Percentiles rank a stretch among this genome's conserved stretches.
Evolutionary conservation across 2,888 invertebrate genomes (phyloP).

Genomic region (Isotomurus palustris): DNA sequence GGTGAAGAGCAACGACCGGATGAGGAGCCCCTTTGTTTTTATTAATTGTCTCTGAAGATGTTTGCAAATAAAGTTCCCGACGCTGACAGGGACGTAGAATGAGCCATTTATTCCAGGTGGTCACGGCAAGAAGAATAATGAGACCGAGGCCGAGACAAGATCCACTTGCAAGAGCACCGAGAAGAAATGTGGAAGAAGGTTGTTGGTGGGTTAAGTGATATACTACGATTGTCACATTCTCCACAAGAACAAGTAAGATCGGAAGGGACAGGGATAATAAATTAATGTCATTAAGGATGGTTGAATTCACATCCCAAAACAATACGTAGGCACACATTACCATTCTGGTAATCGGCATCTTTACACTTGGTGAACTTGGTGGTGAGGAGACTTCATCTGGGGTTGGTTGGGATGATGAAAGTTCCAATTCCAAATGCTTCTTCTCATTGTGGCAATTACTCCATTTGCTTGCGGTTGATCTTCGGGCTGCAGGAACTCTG

Average conservation of each 20-base stretch:
- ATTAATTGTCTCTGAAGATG: no score
- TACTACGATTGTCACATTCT: conserved; percentile 37
- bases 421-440: neutral
- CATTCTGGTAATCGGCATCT: no score
- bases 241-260: conserved; percentile 32
- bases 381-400: no score
- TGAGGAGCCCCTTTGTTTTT: no score
- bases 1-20: no score
- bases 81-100: no score
- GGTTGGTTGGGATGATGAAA: no score
- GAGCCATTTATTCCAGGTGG: conserved; percentile 3
- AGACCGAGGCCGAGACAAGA: conserved; percentile 37
- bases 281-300: conserved; percentile 15
- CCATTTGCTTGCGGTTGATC: neutral
- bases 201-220: conserved; percentile 32
- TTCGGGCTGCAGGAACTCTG: neutral
- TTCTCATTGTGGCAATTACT: neutral
- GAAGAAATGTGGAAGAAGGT: conserved; percentile 8
- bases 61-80: no score
- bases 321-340: conserved; percentile 34
- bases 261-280: conserved; percentile 38
- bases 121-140: neutral
- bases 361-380: no score
- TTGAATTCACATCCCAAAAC: conserved; percentile 42
- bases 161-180: conserved; percentile 30